phyloP scores from a whole-genome alignment of 2,888 invertebrate species.

The Nesidiocoris tenuis region DNA sequence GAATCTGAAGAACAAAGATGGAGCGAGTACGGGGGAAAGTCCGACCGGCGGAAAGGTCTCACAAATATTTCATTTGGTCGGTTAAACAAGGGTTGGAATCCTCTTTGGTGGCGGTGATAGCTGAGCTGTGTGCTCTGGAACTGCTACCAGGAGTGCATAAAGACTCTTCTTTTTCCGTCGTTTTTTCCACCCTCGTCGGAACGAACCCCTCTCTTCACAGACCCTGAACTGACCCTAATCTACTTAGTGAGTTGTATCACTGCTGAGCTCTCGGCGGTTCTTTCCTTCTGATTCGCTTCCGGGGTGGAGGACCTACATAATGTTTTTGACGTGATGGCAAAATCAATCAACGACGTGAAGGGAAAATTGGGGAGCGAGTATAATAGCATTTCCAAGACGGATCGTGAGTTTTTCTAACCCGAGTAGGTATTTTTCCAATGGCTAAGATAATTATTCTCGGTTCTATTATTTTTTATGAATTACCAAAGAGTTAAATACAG shows the following conservation, averaged over 20 bases:
- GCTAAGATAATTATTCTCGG: no score
- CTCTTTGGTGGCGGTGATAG: conserved; percentile 32
- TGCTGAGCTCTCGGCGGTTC: not conserved
- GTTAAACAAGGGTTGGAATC: conserved; percentile 44
- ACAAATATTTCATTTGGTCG: conserved; percentile 46
- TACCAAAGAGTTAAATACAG: no score
- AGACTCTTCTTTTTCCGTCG: not conserved
- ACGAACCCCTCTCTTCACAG: not conserved
- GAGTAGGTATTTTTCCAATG: no score
- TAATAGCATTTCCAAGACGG: no score
- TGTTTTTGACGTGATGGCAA: no score
- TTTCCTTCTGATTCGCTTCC: no score
- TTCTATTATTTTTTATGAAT: no score
- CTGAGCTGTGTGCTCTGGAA: not conserved
- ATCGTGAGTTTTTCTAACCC: no score
- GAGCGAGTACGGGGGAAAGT: conserved; percentile 5
- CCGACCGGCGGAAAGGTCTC: conserved; percentile 27
- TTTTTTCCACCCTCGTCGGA: not conserved
- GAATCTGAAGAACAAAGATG: not conserved
- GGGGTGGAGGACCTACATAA: no score
- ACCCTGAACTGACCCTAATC: conserved; percentile 25
- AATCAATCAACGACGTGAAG: no score
- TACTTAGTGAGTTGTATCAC: conserved; percentile 25
- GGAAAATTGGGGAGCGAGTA: no score
- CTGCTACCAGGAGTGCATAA: not conserved